Evolutionary conservation across 2,888 invertebrate genomes (phyloP).

Genomic region (Melinopterus prodromus): DNA sequence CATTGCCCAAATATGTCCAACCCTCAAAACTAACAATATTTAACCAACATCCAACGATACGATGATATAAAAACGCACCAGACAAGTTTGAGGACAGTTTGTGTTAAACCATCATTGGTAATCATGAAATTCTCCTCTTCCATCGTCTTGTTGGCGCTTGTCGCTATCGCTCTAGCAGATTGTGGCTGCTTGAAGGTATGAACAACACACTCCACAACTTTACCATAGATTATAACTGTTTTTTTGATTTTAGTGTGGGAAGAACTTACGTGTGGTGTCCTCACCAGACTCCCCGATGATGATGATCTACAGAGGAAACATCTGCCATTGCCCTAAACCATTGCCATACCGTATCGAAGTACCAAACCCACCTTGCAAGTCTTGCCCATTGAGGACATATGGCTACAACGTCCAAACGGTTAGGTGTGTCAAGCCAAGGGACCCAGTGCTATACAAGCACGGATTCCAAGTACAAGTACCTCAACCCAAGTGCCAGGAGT

Average conservation of each 20-base stretch:
- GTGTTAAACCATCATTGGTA: not conserved
- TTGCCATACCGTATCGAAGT: conserved; percentile 42
- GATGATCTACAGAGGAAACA: conserved; percentile 50
- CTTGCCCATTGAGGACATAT: conserved; percentile 28
- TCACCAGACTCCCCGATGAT: conserved; percentile 49
- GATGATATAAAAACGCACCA: not conserved
- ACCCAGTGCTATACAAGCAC: conserved; percentile 35
- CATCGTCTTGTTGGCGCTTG: conserved; percentile 42
- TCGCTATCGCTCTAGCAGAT: conserved; percentile 47
- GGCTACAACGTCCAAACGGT: conserved; percentile 39
- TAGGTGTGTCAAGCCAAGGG: conserved; percentile 28
- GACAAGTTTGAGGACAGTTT: not conserved
- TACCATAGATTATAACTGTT: not conserved
- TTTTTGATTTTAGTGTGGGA: conserved; percentile 52
- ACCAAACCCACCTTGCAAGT: conserved; percentile 27
- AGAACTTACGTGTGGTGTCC: conserved; percentile 51
- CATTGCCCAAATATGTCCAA: not conserved
- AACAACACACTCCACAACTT: conserved; percentile 21
- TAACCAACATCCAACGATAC: not conserved
- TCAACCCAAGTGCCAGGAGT: not conserved
- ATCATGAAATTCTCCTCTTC: conserved; percentile 44
- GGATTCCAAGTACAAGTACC: conserved; percentile 48
- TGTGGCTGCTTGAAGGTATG: conserved; percentile 58
- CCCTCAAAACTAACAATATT: not conserved
- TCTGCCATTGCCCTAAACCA: conserved; percentile 42